These are phyloP conservation scores for Centropus bengalensis DNA, from an alignment of 2,113 vertebrate species.

Conservation along the genomic window DNA sequence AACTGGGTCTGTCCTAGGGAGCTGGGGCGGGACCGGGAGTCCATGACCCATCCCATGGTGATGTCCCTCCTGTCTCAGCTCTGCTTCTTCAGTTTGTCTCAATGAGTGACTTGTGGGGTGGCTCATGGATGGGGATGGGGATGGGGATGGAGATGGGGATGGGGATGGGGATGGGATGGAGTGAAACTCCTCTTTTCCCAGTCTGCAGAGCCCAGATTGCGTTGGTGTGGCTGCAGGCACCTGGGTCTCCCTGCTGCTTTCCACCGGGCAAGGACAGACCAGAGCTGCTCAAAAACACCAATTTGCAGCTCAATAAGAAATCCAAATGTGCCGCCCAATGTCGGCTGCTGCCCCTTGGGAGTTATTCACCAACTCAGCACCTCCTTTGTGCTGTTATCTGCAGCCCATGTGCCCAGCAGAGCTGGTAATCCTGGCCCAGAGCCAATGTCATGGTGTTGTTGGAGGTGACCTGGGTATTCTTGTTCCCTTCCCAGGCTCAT, in stretches of 20 bases:
- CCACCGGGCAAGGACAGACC: neutral
- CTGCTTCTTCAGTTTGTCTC: accelerated
- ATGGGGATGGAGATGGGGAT: accelerated
- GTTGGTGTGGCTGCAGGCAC: accelerated
- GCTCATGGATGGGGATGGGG: neutral
- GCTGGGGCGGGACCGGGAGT: neutral
- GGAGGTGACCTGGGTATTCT: conserved; percentile 11
- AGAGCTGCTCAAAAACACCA: neutral
- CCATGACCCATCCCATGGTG: neutral
- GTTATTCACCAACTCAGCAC: accelerated
- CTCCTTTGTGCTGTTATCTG: neutral
- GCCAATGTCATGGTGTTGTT: neutral
- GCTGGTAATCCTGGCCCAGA: neutral
- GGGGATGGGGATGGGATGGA: accelerated
- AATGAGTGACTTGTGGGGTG: neutral
- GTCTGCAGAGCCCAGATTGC: neutral
- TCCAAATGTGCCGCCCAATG: neutral
- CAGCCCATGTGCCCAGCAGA: neutral
- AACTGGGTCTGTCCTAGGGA: accelerated
- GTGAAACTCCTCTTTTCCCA: neutral
- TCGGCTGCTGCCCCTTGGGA: neutral
- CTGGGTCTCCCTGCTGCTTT: accelerated
- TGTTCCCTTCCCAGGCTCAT: neutral
- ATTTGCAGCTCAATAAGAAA: neutral
- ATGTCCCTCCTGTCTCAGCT: neutral